These are phyloP conservation scores for Meandrusa payeni DNA, from an alignment of 2,888 invertebrate species.

Conservation along the genomic window DNA sequence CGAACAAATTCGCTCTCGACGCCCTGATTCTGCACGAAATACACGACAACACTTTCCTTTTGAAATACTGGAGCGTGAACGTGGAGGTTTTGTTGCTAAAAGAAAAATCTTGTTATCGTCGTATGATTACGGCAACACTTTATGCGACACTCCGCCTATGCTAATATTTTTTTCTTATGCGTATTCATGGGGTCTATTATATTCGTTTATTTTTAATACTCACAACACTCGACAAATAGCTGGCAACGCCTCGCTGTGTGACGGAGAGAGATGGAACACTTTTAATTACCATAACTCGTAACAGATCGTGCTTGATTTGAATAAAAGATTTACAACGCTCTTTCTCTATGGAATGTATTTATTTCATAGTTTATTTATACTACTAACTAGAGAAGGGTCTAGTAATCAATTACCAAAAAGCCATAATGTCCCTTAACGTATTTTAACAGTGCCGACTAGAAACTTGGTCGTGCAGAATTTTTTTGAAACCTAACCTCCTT, in stretches of 20 bases:
- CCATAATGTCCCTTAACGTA: no score
- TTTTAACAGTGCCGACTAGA: no score
- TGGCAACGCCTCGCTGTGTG: slow-evolving; percentile 2
- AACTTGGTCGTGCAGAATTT: no score
- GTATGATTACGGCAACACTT: slow-evolving; percentile 2
- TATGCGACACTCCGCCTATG: slow-evolving; percentile 17
- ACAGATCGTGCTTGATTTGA: slow-evolving; percentile 16
- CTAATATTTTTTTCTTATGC: slow-evolving; percentile 18
- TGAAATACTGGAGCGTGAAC: background rate
- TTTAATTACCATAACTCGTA: slow-evolving; percentile 22
- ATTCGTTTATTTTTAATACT: slow-evolving; percentile 20
- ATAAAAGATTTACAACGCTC: slow-evolving; percentile 18
- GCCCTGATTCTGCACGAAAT: background rate
- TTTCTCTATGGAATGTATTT: slow-evolving; percentile 4
- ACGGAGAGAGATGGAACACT: slow-evolving; percentile 11
- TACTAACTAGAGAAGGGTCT: no score
- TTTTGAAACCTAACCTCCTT: no score
- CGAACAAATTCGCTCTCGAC: no score
- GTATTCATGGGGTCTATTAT: slow-evolving; percentile 22
- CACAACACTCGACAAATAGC: slow-evolving; percentile 6
- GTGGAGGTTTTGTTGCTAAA: slow-evolving; percentile 9
- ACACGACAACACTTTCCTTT: background rate
- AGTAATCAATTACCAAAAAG: no score
- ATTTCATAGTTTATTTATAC: background rate
- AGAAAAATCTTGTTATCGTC: slow-evolving; percentile 15